These are phyloP conservation scores for Geothlypis trichas DNA, from an alignment of 2,113 vertebrate genomes.

Conservation along the genomic window DNA sequence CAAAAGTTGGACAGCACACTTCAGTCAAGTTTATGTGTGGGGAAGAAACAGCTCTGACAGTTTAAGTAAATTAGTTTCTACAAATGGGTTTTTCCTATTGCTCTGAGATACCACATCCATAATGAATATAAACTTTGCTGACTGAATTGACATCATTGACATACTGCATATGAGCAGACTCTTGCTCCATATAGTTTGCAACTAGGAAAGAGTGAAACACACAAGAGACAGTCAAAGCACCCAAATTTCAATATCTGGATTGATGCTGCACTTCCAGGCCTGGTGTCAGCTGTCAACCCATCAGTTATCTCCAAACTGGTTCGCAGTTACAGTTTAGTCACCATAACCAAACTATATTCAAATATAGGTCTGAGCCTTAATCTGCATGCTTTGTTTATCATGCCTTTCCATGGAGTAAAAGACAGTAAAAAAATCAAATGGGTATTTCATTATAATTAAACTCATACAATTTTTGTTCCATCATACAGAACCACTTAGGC, in stretches of 20 bases:
- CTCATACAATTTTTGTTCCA: neutral
- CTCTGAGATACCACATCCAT: neutral
- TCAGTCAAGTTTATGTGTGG: neutral
- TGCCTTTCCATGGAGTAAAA: neutral
- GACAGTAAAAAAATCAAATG: neutral
- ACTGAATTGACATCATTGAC: neutral
- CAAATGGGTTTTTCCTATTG: neutral
- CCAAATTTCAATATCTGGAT: neutral
- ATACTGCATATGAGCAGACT: neutral
- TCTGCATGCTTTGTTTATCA: neutral
- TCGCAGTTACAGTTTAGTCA: neutral
- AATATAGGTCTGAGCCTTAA: neutral
- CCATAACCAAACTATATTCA: neutral
- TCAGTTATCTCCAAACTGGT: neutral
- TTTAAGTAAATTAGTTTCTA: neutral
- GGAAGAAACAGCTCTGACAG: neutral
- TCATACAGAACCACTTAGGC: neutral
- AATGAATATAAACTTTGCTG: neutral
- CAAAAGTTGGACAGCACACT: neutral
- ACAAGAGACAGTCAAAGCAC: neutral
- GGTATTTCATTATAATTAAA: neutral
- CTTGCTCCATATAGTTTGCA: neutral
- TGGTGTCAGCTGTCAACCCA: neutral
- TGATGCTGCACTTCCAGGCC: neutral
- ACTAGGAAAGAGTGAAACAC: neutral